These are phyloP conservation scores for Scopus umbretta DNA, from an alignment of 2,113 vertebrate genomes.

Conservation along the genomic window DNA sequence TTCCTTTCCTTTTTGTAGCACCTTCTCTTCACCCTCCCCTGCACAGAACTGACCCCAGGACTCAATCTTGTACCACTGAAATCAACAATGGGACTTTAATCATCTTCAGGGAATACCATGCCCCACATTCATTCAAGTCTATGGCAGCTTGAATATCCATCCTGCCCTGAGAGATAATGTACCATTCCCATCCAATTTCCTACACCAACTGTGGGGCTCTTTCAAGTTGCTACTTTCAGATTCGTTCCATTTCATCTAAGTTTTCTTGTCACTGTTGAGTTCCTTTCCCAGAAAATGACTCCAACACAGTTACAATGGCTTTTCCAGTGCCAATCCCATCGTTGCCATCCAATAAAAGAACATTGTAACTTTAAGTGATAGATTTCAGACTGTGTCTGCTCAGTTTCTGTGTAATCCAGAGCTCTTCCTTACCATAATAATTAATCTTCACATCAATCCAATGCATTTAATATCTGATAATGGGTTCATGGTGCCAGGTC, in stretches of 20 bases:
- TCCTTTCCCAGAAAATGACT: background rate
- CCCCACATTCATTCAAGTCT: background rate
- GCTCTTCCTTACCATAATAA: background rate
- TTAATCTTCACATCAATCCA: conserved; percentile 20
- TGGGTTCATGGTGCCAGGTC: background rate
- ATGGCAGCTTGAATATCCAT: background rate
- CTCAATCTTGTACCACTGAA: background rate
- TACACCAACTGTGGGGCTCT: background rate
- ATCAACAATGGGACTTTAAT: background rate
- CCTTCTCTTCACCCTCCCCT: background rate
- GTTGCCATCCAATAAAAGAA: background rate
- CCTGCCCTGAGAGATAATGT: background rate
- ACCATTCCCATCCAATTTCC: background rate
- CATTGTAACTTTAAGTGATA: background rate
- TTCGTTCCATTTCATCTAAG: background rate
- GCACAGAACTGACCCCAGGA: background rate
- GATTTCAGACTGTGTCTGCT: background rate
- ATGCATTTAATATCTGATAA: conserved; percentile 29
- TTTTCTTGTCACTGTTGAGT: background rate
- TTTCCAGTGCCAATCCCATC: background rate
- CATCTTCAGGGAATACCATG: background rate
- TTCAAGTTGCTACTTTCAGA: background rate
- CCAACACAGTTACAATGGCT: background rate
- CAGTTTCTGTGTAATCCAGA: background rate
- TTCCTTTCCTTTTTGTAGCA: background rate